A percentile compares a stretch with the other conserved stretches of the same genome.
Conservation (phyloP, 2,113 vertebrate species). For the Catharus minimus region DNA sequence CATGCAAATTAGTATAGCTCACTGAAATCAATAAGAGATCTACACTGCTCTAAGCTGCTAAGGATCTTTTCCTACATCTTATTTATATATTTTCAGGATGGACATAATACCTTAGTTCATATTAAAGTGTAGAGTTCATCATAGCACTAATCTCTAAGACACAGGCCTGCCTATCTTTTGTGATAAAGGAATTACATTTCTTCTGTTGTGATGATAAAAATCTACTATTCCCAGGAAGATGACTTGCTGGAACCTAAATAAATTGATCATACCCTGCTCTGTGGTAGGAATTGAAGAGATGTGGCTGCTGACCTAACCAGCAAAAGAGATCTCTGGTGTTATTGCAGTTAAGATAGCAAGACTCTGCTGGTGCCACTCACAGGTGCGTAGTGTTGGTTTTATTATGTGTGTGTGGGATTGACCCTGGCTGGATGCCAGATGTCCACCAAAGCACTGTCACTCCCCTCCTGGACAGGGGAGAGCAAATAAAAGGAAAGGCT, state of each 20-base stretch:
- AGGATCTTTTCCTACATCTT: background rate
- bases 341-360: background rate
- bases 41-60: background rate
- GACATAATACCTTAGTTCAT: background rate
- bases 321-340: background rate
- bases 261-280: background rate
- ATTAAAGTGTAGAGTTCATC: constrained; percentile 33
- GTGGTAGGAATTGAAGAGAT: background rate
- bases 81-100: constrained; percentile 2
- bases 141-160: constrained; percentile 28
- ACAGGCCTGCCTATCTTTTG: background rate
- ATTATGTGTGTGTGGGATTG: background rate
- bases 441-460: background rate
- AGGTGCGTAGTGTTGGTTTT: background rate
- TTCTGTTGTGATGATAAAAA: constrained; percentile 24
- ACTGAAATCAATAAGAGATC: background rate
- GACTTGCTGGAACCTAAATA: constrained; percentile 29
- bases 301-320: background rate
- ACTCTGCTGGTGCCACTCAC: background rate
- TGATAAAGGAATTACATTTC: constrained; percentile 39
- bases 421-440: background rate
- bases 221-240: constrained; percentile 24
- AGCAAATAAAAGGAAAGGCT: background rate
- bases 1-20: background rate
- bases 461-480: background rate